These are phyloP conservation scores for Pasiphila rectangulata DNA, from an alignment of 2,888 invertebrate species.

Conservation along the genomic window DNA sequence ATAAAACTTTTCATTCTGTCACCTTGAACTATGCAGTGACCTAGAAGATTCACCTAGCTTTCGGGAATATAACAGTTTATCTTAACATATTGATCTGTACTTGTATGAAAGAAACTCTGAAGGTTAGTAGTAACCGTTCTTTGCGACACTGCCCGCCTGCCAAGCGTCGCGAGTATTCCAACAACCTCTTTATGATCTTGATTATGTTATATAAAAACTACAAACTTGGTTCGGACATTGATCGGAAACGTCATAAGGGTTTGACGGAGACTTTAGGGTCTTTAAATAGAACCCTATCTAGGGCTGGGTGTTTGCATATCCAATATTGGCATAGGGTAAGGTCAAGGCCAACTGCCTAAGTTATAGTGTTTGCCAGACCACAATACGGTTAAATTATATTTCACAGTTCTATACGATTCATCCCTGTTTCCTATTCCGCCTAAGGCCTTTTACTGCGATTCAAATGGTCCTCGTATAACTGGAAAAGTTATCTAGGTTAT, in stretches of 20 bases:
- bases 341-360: slow-evolving; percentile 15
- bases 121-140: too few relatives aligned
- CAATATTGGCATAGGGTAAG: slow-evolving; percentile 18
- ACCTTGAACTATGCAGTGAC: slow-evolving; percentile 13
- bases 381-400: neutral
- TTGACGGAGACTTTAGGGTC: neutral
- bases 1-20: slow-evolving; percentile 5
- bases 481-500: too few relatives aligned
- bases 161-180: too few relatives aligned
- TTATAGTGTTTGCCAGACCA: slow-evolving; percentile 2
- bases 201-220: too few relatives aligned
- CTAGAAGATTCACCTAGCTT: too few relatives aligned
- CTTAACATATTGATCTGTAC: too few relatives aligned
- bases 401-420: neutral
- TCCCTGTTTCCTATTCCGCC: too few relatives aligned
- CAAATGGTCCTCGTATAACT: too few relatives aligned
- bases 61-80: neutral
- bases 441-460: too few relatives aligned
- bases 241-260: neutral
- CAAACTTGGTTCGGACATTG: neutral
- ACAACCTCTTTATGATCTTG: too few relatives aligned
- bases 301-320: slow-evolving; percentile 16
- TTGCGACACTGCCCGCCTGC: too few relatives aligned
- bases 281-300: slow-evolving; percentile 6
- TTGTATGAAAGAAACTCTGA: too few relatives aligned